Evolutionary conservation across 2,797 vertebrate species (phyloP).

Genomic region (Cyprinodon diabolis): DNA sequence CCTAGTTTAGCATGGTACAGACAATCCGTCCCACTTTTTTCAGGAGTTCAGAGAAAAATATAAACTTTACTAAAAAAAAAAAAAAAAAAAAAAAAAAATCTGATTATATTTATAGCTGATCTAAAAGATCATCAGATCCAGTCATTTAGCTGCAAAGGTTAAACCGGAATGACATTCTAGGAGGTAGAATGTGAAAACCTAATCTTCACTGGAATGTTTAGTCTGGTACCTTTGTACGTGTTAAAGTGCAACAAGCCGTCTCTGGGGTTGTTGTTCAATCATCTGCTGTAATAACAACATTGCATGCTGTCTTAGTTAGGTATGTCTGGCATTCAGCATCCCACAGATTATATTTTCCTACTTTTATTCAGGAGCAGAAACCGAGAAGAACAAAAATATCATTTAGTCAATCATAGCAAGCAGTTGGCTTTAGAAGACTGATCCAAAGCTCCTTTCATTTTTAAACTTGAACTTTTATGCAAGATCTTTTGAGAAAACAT

Average conservation of each 20-base stretch:
- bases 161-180: background rate
- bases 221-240: constrained; percentile 1
- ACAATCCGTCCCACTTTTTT: background rate
- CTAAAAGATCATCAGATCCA: background rate
- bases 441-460: background rate
- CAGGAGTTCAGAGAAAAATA: background rate
- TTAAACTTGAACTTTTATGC: background rate
- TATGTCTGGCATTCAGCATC: background rate
- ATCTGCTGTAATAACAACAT: constrained; percentile 5
- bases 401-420: background rate
- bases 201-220: background rate
- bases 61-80: no score
- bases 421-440: background rate
- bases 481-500: background rate
- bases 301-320: background rate
- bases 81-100: no score
- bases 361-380: constrained; percentile 9
- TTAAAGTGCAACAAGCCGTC: background rate
- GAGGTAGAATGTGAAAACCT: background rate
- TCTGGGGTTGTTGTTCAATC: background rate
- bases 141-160: background rate
- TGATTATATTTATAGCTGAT: background rate
- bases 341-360: background rate
- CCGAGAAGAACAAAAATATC: constrained; percentile 1
- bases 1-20: background rate